A percentile compares a stretch with the other conserved stretches of the same genome.
phyloP scores from a whole-genome alignment of 2,888 invertebrate species.

The Athalia circularis region DNA sequence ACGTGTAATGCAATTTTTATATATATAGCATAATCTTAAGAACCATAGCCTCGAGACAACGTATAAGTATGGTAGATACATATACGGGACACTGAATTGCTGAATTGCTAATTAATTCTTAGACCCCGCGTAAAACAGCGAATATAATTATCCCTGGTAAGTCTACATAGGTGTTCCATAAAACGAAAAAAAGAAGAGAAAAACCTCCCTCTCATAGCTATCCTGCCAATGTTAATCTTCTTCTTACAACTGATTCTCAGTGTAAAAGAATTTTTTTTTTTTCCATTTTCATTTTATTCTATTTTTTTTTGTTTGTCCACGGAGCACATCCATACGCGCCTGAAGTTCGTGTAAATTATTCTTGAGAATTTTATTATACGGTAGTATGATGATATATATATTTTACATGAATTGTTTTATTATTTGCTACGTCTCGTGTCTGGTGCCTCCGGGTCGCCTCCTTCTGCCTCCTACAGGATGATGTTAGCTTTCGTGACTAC shows the following conservation, averaged over 20 bases:
- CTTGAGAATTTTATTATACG: background rate
- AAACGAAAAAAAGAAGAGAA: background rate
- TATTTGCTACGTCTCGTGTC: conserved; percentile 9
- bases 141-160: conserved; percentile 12
- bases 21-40: too few relatives aligned
- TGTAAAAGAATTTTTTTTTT: background rate
- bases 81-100: too few relatives aligned
- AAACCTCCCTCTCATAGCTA: too few relatives aligned
- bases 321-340: background rate
- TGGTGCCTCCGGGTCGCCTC: conserved; percentile 8
- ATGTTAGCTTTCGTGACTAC: conserved; percentile 31
- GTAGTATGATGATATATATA: background rate
- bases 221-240: too few relatives aligned
- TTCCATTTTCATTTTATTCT: background rate
- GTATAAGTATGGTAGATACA: too few relatives aligned
- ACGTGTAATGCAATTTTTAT: too few relatives aligned
- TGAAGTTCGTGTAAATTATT: background rate
- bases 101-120: conserved; percentile 2
- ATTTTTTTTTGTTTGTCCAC: background rate
- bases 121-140: background rate
- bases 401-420: background rate
- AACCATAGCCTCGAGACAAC: too few relatives aligned
- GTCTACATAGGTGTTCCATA: background rate
- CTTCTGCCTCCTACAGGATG: background rate
- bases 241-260: too few relatives aligned